A percentile compares a stretch with the other conserved stretches of the same genome.
These are phyloP conservation scores for Mechanitis messenoides DNA, from an alignment of 2,888 invertebrate species.

Conservation along the genomic window DNA sequence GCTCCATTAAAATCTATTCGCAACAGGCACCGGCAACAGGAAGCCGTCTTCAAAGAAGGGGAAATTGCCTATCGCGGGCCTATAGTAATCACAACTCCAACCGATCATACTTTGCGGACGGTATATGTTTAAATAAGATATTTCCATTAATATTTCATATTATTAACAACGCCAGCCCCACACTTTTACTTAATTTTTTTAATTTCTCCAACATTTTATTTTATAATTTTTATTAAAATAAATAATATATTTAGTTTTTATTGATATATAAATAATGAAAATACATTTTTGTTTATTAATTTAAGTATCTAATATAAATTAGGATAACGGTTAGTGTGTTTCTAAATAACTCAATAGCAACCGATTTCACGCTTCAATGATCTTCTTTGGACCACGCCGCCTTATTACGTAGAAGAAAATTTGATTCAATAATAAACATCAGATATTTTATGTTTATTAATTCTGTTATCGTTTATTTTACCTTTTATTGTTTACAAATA, in stretches of 20 bases:
- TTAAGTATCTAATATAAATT: slow-evolving; percentile 47
- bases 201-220: too few relatives aligned
- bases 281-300: slow-evolving; percentile 32
- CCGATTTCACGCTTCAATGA: slow-evolving; percentile 9
- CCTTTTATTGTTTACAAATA: too few relatives aligned
- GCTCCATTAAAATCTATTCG: slow-evolving; percentile 59
- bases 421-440: slow-evolving; percentile 3
- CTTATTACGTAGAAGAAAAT: slow-evolving; percentile 2
- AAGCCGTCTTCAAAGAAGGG: slow-evolving; percentile 62
- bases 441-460: slow-evolving; percentile 5
- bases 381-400: slow-evolving; percentile 2
- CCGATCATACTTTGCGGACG: slow-evolving; percentile 67
- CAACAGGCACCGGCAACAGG: slow-evolving; percentile 50
- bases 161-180: not conserved
- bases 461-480: not conserved
- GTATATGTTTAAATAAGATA: slow-evolving; percentile 58
- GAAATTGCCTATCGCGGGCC: slow-evolving; percentile 71
- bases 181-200: too few relatives aligned
- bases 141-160: slow-evolving; percentile 23
- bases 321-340: slow-evolving; percentile 38
- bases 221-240: too few relatives aligned
- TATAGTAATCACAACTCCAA: slow-evolving; percentile 54
- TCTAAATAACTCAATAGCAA: slow-evolving; percentile 22
- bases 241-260: not conserved
- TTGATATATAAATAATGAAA: not conserved